A percentile compares a stretch with the other conserved stretches of the same genome.
Evolutionary conservation across 2,888 invertebrate genomes (phyloP).

Genomic region (Pammene fasciana): DNA sequence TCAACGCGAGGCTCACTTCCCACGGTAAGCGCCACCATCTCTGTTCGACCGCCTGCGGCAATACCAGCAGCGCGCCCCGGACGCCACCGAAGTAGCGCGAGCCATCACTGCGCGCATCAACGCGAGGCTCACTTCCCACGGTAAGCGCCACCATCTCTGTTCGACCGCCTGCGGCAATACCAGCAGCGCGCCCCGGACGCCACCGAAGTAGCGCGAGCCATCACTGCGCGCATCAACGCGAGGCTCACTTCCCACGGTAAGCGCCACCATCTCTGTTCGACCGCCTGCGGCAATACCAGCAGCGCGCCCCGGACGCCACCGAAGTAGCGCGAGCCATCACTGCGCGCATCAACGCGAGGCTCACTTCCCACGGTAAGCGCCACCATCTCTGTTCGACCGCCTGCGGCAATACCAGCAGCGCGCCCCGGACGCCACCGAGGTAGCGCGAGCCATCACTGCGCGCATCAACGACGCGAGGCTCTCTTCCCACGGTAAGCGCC

Average conservation of each 20-base stretch:
- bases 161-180: conserved; percentile 73
- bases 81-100: conserved; percentile 73
- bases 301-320: conserved; percentile 72
- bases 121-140: conserved; percentile 74
- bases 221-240: conserved; percentile 74
- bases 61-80: conserved; percentile 75
- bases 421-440: conserved; percentile 73
- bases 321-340: conserved; percentile 76
- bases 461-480: conserved; percentile 74
- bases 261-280: conserved; percentile 72
- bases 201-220: conserved; percentile 71
- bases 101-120: conserved; percentile 74
- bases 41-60: conserved; percentile 75
- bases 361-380: conserved; percentile 76
- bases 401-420: conserved; percentile 74
- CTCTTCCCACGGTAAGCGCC: conserved; percentile 74
- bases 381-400: conserved; percentile 75
- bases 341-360: conserved; percentile 71
- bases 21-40: conserved; percentile 71
- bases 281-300: conserved; percentile 73
- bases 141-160: conserved; percentile 70
- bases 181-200: conserved; percentile 77
- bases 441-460: conserved; percentile 73
- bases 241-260: conserved; percentile 76
- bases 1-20: conserved; percentile 74